Percentiles rank a stretch among this genome's conserved stretches.
These are phyloP conservation scores for Colius striatus DNA, from an alignment of 2,113 vertebrate genomes.

Conservation along the genomic window DNA sequence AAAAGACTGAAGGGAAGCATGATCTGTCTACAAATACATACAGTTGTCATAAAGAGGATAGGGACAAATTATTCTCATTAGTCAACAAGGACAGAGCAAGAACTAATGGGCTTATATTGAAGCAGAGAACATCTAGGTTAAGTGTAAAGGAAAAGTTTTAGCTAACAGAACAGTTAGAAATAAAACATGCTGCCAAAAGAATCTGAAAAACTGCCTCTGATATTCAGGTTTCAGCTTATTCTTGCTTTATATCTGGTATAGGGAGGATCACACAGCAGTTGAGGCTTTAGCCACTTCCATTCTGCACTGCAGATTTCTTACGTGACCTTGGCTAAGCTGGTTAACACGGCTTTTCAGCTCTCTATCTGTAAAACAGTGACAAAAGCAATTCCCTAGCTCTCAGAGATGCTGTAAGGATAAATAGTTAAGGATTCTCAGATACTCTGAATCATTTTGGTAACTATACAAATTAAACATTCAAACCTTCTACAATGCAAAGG, in stretches of 20 bases:
- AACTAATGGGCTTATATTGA: constrained; percentile 27
- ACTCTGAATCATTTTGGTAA: background rate
- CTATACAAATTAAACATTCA: background rate
- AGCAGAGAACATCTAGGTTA: constrained; percentile 32
- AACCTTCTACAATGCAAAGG: background rate
- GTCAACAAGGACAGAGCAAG: constrained; percentile 26
- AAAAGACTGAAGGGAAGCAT: constrained; percentile 43
- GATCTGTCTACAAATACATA: constrained; percentile 20
- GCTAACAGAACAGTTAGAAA: background rate
- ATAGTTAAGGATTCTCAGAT: constrained; percentile 14
- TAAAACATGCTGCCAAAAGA: background rate
- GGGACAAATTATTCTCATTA: constrained; percentile 46
- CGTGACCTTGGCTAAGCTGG: background rate
- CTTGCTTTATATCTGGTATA: background rate
- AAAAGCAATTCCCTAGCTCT: constrained; percentile 17
- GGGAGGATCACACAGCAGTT: background rate
- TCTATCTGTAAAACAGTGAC: background rate
- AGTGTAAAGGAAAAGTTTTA: constrained; percentile 39
- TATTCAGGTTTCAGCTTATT: background rate
- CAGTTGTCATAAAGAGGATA: constrained; percentile 3
- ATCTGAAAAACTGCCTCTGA: constrained; percentile 13
- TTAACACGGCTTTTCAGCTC: background rate
- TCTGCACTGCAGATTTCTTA: constrained; percentile 1
- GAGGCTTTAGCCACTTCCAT: background rate
- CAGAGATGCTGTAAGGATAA: constrained; percentile 17